Evolutionary conservation across 2,113 vertebrate genomes (phyloP).

Genomic region (Odontesthes bonariensis): DNA sequence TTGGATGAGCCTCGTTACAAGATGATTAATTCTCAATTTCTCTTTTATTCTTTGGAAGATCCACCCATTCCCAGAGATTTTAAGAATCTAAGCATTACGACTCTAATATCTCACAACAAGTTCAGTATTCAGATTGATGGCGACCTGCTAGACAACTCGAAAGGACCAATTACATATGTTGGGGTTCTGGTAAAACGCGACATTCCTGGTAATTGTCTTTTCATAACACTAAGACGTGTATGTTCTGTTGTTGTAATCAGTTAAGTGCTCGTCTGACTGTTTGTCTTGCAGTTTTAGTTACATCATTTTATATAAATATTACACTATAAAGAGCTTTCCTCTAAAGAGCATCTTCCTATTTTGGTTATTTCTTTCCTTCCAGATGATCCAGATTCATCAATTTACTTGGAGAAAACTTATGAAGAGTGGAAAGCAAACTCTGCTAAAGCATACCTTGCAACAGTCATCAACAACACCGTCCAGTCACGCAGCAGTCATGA

Average conservation of each 20-base stretch:
- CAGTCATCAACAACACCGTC: neutral
- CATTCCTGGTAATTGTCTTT: conserved; percentile 37
- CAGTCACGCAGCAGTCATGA: neutral
- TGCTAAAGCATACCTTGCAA: conserved; percentile 64
- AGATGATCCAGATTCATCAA: neutral
- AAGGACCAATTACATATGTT: conserved; percentile 84
- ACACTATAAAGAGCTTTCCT: no score
- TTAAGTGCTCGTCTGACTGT: neutral
- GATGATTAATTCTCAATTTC: neutral
- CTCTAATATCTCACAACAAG: neutral
- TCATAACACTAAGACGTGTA: neutral
- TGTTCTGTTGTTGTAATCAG: neutral
- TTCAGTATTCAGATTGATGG: conserved; percentile 50
- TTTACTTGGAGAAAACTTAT: conserved; percentile 54
- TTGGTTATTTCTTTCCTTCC: conserved; percentile 9
- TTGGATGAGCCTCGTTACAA: neutral
- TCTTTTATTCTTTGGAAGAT: conserved; percentile 73
- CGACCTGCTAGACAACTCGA: conserved; percentile 66
- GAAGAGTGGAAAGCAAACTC: conserved; percentile 22
- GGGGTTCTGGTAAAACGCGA: conserved; percentile 85
- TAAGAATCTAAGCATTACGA: fast-evolving
- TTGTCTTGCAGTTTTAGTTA: neutral
- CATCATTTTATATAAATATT: neutral
- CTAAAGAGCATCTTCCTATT: no score
- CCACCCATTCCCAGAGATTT: conserved; percentile 67